These are phyloP conservation scores for Augochlorella aurata DNA, from an alignment of 2,888 invertebrate species.

Conservation along the genomic window DNA sequence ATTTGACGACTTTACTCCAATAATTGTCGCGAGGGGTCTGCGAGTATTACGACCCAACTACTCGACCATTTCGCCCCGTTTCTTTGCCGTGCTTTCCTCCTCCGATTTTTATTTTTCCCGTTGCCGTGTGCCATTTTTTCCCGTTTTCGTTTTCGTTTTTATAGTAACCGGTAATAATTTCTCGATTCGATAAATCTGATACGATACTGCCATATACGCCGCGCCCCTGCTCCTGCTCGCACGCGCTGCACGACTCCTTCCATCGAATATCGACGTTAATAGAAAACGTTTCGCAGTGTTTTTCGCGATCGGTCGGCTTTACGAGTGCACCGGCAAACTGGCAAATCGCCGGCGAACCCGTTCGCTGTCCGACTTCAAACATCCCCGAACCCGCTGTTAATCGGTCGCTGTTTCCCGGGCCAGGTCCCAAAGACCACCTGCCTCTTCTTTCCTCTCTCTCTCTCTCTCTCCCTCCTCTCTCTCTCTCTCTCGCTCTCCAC, in stretches of 20 bases:
- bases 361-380: conserved; percentile 13
- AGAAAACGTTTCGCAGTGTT: conserved; percentile 33
- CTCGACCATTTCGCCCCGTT: conserved; percentile 49
- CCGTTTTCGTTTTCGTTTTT: neutral
- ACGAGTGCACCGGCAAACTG: neutral
- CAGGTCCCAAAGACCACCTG: neutral
- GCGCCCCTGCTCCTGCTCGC: neutral
- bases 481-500: no score
- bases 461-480: no score
- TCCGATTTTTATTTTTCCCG: neutral
- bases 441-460: no score
- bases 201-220: conserved; percentile 12
- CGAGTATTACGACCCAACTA: conserved; percentile 62
- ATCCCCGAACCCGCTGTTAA: conserved; percentile 41
- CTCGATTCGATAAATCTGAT: conserved; percentile 60
- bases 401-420: conserved; percentile 33
- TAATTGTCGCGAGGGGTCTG: conserved; percentile 66
- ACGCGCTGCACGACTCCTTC: conserved; percentile 5
- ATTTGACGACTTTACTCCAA: conserved; percentile 73
- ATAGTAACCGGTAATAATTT: conserved; percentile 57
- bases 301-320: neutral
- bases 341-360: neutral
- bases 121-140: neutral
- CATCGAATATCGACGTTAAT: conserved; percentile 30
- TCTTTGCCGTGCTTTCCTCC: conserved; percentile 7